Conservation (phyloP, 2,888 invertebrate species). For the Aphelenchoides bicaudatus region DNA sequence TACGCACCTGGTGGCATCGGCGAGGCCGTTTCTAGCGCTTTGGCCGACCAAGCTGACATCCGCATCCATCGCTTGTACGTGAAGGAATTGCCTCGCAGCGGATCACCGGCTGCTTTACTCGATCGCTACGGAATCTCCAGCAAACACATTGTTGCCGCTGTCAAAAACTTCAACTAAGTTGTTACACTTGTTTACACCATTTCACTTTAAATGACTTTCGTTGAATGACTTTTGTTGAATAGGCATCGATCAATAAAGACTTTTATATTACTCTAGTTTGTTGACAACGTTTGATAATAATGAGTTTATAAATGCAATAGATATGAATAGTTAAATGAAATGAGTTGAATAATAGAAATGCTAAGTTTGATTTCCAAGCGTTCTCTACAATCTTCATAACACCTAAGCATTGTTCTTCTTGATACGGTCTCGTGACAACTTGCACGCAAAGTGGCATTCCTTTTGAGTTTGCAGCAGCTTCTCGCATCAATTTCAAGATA, state of each 20-base stretch:
- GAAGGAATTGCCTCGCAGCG: conserved; percentile 79
- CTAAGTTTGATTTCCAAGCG: conserved; percentile 13
- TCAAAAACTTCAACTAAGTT: conserved; percentile 25
- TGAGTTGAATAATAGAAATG: background rate
- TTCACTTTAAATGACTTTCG: too few relatives aligned
- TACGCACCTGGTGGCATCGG: conserved; percentile 91
- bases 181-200: too few relatives aligned
- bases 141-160: conserved; percentile 69
- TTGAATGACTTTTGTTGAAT: too few relatives aligned
- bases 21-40: conserved; percentile 71
- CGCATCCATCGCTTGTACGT: conserved; percentile 9
- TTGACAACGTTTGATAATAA: too few relatives aligned
- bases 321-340: too few relatives aligned
- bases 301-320: too few relatives aligned
- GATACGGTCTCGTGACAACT: conserved; percentile 41
- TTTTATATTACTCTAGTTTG: too few relatives aligned
- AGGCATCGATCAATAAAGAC: too few relatives aligned
- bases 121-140: conserved; percentile 85
- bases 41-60: background rate
- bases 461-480: conserved; percentile 36
- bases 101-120: conserved; percentile 79
- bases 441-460: conserved; percentile 53
- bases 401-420: conserved; percentile 50
- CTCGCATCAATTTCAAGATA: conserved; percentile 39
- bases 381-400: conserved; percentile 45